A percentile compares a stretch with the other conserved stretches of the same genome.
These are phyloP conservation scores for Cepaea nemoralis DNA, from an alignment of 1,140 invertebrate species.

Conservation along the genomic window DNA sequence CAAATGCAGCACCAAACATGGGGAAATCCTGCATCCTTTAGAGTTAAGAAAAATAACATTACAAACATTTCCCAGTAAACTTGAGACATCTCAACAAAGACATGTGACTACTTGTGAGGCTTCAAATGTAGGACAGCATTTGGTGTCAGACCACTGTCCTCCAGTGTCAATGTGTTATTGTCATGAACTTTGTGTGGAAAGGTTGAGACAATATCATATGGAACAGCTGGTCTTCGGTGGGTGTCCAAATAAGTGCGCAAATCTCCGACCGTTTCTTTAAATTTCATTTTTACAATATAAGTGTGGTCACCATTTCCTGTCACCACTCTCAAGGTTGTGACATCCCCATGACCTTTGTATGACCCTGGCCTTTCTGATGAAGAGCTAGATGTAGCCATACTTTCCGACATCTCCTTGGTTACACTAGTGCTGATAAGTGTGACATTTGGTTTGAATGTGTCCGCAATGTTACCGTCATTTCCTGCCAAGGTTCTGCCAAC, in stretches of 20 bases:
- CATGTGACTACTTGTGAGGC: constrained; percentile 46
- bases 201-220: constrained; percentile 65
- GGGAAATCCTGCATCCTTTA: too few relatives aligned
- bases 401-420: constrained; percentile 30
- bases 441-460: constrained; percentile 8
- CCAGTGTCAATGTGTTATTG: constrained; percentile 58
- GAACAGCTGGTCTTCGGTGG: constrained; percentile 51
- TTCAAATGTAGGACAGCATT: constrained; percentile 68
- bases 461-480: background rate
- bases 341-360: constrained; percentile 53
- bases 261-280: constrained; percentile 66
- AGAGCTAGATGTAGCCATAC: background rate
- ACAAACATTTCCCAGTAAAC: too few relatives aligned
- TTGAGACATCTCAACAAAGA: too few relatives aligned
- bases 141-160: constrained; percentile 64
- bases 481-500: constrained; percentile 57
- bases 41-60: too few relatives aligned
- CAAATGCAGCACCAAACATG: too few relatives aligned
- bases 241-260: constrained; percentile 61
- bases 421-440: constrained; percentile 40
- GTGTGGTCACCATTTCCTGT: constrained; percentile 67
- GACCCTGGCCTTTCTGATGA: constrained; percentile 18
- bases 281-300: constrained; percentile 71
- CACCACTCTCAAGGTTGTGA: constrained; percentile 68
- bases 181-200: constrained; percentile 61